Conservation (phyloP, 1,140 invertebrate species). For the Papilio helenus region DNA sequence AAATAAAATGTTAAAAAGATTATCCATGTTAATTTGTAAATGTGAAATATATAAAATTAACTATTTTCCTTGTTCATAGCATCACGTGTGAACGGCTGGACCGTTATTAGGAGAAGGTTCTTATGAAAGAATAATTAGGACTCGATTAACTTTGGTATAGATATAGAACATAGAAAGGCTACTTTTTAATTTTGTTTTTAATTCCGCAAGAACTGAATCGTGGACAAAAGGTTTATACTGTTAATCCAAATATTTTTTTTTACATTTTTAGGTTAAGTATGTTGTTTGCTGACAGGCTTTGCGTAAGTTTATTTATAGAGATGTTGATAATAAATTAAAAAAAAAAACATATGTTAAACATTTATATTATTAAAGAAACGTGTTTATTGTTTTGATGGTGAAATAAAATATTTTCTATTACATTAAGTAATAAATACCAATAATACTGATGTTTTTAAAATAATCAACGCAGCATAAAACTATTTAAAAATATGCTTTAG, state of each 20-base stretch:
- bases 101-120: not conserved
- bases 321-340: not conserved
- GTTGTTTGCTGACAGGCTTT: no score
- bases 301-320: not conserved
- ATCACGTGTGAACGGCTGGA: not conserved
- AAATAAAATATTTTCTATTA: not conserved
- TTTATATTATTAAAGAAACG: not conserved
- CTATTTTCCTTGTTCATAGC: not conserved
- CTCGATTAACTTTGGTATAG: no score
- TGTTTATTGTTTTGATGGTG: not conserved
- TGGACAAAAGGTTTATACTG: no score
- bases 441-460: not conserved
- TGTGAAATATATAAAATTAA: not conserved
- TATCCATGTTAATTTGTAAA: not conserved
- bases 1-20: not conserved
- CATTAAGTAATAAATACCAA: not conserved
- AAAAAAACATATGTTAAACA: not conserved
- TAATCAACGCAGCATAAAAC: not conserved
- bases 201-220: no score
- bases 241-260: no score
- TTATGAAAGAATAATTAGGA: no score
- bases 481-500: not conserved
- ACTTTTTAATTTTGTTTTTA: no score
- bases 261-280: no score
- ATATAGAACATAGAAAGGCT: no score